Conservation (phyloP, 2,113 vertebrate genomes). For the Phaetusa simplex region DNA sequence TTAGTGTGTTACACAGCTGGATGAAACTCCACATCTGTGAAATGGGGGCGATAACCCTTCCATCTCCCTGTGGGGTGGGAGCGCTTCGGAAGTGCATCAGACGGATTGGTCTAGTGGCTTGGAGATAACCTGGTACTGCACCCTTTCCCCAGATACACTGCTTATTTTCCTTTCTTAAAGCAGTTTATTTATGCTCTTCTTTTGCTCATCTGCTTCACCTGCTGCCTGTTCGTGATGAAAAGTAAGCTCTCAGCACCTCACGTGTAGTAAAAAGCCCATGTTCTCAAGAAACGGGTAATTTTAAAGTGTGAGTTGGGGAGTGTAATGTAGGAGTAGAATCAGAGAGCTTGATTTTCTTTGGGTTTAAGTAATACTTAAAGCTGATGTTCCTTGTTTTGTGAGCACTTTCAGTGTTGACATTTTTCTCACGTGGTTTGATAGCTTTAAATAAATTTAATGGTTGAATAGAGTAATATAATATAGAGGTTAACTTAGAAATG, state of each 20-base stretch:
- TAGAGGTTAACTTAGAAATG: background rate
- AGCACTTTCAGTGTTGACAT: background rate
- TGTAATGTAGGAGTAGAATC: background rate
- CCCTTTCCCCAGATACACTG: background rate
- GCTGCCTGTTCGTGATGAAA: background rate
- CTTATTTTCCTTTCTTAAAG: background rate
- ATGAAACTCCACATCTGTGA: background rate
- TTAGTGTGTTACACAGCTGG: rapidly evolving
- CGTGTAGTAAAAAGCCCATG: background rate
- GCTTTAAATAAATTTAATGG: background rate
- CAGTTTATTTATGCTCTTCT: background rate
- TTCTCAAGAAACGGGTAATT: background rate
- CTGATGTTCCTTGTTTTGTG: background rate
- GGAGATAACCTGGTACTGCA: background rate
- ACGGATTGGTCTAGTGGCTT: background rate
- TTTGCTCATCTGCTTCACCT: background rate
- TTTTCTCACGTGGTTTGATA: background rate
- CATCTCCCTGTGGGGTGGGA: background rate
- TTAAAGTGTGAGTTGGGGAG: background rate
- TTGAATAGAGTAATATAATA: background rate
- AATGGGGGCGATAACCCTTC: background rate
- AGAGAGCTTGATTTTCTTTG: background rate
- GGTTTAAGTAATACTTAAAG: background rate
- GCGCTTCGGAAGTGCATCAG: background rate
- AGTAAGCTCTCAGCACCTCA: background rate